Percentiles rank a stretch among this genome's conserved stretches.
phyloP scores from a whole-genome alignment of 2,113 vertebrate genomes.

The Odontesthes bonariensis region DNA sequence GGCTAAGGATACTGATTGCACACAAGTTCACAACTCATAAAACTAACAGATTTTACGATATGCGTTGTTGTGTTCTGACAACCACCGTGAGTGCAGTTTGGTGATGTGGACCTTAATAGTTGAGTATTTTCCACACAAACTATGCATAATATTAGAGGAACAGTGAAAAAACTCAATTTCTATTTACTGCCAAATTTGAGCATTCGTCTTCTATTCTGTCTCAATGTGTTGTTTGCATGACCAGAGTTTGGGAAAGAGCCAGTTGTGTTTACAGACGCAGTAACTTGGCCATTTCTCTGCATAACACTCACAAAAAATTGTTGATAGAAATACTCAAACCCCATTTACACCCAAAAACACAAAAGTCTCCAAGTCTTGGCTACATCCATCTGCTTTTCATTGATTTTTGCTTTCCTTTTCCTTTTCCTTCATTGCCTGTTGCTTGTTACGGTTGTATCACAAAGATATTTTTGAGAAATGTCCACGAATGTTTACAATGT shows the following conservation, averaged over 20 bases:
- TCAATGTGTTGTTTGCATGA: constrained; percentile 7
- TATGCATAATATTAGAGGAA: constrained; percentile 31
- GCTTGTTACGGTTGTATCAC: constrained; percentile 57
- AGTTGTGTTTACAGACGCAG: constrained; percentile 41
- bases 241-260: constrained; percentile 38
- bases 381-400: constrained; percentile 66
- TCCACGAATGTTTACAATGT: constrained; percentile 80
- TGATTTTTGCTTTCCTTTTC: constrained; percentile 50
- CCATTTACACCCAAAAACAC: constrained; percentile 54
- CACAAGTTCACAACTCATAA: constrained; percentile 34
- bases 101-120: constrained; percentile 19
- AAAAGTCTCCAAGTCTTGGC: constrained; percentile 59
- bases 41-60: constrained; percentile 33
- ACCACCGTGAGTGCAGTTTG: constrained; percentile 5
- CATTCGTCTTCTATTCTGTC: constrained; percentile 13
- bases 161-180: constrained; percentile 16
- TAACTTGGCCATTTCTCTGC: constrained; percentile 49
- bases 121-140: constrained; percentile 23
- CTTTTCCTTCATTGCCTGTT: constrained; percentile 55
- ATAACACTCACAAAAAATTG: constrained; percentile 52
- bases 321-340: constrained; percentile 57
- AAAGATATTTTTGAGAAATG: constrained; percentile 74
- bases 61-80: constrained; percentile 25
- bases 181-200: constrained; percentile 38
- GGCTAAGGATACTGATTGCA: constrained; percentile 41